phyloP scores from a whole-genome alignment of 2,113 vertebrate species.

The Callithrix jacchus region DNA sequence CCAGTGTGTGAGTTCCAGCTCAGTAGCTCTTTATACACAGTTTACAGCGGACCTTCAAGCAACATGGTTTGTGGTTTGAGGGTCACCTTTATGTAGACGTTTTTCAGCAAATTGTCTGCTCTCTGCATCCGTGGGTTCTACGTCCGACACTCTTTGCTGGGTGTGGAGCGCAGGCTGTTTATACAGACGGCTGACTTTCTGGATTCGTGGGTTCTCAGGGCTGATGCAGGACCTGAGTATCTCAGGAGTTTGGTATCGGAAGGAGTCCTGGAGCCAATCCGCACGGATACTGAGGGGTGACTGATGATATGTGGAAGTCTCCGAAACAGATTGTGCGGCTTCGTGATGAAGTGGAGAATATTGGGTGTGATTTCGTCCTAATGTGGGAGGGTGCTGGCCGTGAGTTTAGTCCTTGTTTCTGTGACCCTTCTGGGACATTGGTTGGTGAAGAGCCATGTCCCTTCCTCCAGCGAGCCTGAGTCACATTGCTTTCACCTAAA shows the following conservation, averaged over 20 bases:
- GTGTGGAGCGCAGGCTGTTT: background rate
- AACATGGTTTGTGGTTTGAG: background rate
- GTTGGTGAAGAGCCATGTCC: background rate
- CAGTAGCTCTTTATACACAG: background rate
- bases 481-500: background rate
- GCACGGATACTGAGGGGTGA: background rate
- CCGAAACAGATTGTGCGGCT: too few species aligned
- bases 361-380: background rate
- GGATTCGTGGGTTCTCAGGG: background rate
- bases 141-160: background rate
- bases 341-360: background rate
- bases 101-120: background rate
- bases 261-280: background rate
- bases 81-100: background rate
- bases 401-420: background rate
- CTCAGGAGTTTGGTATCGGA: background rate
- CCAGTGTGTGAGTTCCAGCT: background rate
- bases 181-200: background rate
- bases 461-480: too few species aligned
- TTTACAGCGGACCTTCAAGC: background rate
- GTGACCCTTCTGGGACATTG: accelerated
- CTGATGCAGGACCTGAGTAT: background rate
- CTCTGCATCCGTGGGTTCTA: background rate
- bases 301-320: background rate
- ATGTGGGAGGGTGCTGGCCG: background rate